Base-by-base conservation (phyloP, 2,888 invertebrate genomes). In the Tenthredo amoena region DNA sequence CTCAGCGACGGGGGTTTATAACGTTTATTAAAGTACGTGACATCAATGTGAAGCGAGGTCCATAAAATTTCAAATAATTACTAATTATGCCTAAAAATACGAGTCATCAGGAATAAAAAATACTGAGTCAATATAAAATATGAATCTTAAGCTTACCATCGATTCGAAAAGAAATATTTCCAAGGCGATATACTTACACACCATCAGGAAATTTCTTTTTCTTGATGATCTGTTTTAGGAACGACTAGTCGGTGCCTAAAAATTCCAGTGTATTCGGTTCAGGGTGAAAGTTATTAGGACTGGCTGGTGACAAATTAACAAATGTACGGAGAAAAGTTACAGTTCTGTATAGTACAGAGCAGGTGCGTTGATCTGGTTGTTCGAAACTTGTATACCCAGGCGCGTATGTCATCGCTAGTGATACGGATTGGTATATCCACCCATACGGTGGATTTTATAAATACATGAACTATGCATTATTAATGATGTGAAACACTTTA, bases 271-370 rank as follows among this genome's bases (percentile, higher is more conserved):
- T 55, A 50, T 31, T 6, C 10, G 26, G 77, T 26, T n/a, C 34
- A 26, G 62, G 37, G 81, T 81, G 81, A 81, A 81, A 81, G 81
- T 81, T 81, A 40, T 62, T 40, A 62, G 81, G 81, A 37, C 81
- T 40, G 15, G 34, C 18, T 31, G 55, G 79, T 81, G 81, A 81
- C 81, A 81, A 81, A 81, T 81, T 62, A 40, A 62, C 26, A 81
- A 34, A 77, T 77, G 1, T 43, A 74, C 10, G 12, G 40, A 74
- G 43, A 43, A n/a, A 26, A 4, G 72, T 43, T 7, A 1, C n/a
- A 71, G 5, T 15, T 71, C 62, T 12, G 68, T 26, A 34, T 1
- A 34, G 34, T 5, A 34, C 4, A 34, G 68, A 31, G 68, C 72
- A 74, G 72, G 72, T 71, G 71, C 71, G 43, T 21, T 40, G 72